Evolutionary conservation across 92 coral and sea anemone species (phyloP).

Genomic region (Bergia puertoricense): DNA sequence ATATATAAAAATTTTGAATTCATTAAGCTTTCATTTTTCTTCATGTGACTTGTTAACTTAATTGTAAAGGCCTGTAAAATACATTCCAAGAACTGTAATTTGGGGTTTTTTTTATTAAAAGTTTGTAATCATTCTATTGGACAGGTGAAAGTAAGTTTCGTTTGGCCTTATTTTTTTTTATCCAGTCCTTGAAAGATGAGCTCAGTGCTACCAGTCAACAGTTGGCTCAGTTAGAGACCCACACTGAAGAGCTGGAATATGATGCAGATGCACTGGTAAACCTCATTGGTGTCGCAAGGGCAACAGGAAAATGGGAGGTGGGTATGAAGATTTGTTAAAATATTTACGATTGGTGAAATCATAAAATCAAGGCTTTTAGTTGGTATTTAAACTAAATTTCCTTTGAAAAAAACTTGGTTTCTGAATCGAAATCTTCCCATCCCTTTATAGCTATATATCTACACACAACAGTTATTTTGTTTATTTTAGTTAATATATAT

Average conservation of each 20-base stretch:
- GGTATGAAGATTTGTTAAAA: not conserved
- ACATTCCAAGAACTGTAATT: no score
- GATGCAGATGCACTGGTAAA: constrained; percentile 86
- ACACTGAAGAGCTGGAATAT: constrained; percentile 87
- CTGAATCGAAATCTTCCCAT: no score
- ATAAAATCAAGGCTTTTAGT: no score
- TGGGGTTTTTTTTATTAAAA: no score
- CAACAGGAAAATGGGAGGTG: constrained; percentile 99
- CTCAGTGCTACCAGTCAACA: constrained; percentile 69
- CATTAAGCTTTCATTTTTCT: no score
- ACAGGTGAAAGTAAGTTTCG: not conserved
- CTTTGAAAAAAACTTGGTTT: no score
- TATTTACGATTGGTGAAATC: not conserved
- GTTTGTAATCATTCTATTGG: not conserved
- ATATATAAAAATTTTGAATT: no score
- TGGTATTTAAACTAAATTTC: no score
- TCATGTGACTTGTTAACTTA: no score
- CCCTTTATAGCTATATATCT: no score
- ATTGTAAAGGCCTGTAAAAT: no score
- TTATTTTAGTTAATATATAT: not conserved
- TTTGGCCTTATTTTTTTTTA: not conserved
- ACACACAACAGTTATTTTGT: no score
- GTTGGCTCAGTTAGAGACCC: constrained; percentile 74
- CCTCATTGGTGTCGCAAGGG: constrained; percentile 92
- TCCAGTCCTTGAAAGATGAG: constrained; percentile 80